Base-by-base conservation (phyloP, 2,113 vertebrate species). In the Trematomus loennbergii region DNA sequence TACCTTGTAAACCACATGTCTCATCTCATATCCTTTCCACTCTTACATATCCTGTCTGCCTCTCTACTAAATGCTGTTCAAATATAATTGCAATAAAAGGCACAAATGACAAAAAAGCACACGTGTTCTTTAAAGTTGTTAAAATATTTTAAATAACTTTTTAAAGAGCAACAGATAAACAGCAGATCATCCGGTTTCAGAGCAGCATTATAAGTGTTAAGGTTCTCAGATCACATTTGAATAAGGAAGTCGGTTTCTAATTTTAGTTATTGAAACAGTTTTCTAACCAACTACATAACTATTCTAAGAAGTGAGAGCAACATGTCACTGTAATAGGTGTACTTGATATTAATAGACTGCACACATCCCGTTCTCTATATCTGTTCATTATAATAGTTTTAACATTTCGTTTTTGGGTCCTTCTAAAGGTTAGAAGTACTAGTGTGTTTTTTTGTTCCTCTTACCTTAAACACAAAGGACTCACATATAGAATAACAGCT, bases 1-100 rank as follows among this genome's bases (percentile, higher is more conserved):
- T 5, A 40, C 43, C 22, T 60, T 3, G 9, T 48, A 45, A 76
- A 69, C 57, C 45, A 4, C 75, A 71, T 11, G 25, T 4, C n/a
- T 29, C 50, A 7, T 54, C 12, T 73, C 64, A 54, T 29, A 18
- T 60, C 17, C 36, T 49, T 13, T 29, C 48, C 12, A 6, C 2
- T 49, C 33, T 16, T 7, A 36, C 61, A 53, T 63, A 79, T 86
- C 76, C 80, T 83, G 80, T 79, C 33, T 45, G 49, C 29, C 1
- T 43, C 16, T 54, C 5, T 0, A 20, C 40, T 16, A 13, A 12
- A 83, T 17, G 20, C 18, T 36, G 68, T n/a, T 33, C 9, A 40
- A 10, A 5, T 40, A 6, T 40, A 2, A 40, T 11, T 40, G 7
- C n/a, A 16, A 15, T 46, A 4, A 22, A 46, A 49, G 9, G 18